A percentile compares a stretch with the other conserved stretches of the same genome.
Evolutionary conservation across 2,113 vertebrate genomes (phyloP).

Genomic region (Halichoerus grypus): DNA sequence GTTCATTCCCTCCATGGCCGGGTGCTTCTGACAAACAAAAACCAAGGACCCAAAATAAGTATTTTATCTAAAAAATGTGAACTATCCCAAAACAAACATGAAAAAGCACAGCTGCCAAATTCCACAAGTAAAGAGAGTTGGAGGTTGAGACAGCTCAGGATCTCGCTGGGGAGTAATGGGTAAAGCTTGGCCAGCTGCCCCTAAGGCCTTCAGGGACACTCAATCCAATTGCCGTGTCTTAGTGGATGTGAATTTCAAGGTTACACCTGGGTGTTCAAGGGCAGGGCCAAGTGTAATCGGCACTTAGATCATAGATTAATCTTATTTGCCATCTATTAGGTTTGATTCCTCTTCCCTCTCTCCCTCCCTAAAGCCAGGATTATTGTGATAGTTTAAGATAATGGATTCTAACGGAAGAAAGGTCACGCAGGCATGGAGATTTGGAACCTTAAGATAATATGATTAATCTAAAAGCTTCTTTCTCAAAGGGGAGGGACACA

Average conservation of each 20-base stretch:
- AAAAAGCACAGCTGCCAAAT: constrained; percentile 84
- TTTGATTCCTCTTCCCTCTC: constrained; percentile 97
- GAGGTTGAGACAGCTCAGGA: constrained; percentile 85
- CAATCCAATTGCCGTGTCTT: constrained; percentile 96
- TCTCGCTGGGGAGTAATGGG: constrained; percentile 90
- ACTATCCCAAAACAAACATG: constrained; percentile 88
- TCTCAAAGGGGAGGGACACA: constrained; percentile 93
- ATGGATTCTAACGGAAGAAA: constrained; percentile 99
- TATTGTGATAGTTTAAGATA: constrained; percentile 99
- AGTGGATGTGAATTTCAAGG: constrained; percentile 99
- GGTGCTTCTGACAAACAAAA: constrained; percentile 88
- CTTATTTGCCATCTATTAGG: constrained; percentile 99
- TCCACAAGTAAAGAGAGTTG: constrained; percentile 84
- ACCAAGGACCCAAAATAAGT: constrained; percentile 87
- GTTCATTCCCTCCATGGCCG: constrained; percentile 84
- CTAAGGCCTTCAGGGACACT: constrained; percentile 91
- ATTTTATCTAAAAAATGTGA: constrained; percentile 90
- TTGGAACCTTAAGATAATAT: constrained; percentile 99
- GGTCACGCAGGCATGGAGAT: constrained; percentile 98
- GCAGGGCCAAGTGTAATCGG: constrained; percentile 99
- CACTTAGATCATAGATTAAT: constrained; percentile 99
- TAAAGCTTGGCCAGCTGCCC: constrained; percentile 93
- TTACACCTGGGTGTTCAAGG: constrained; percentile 99
- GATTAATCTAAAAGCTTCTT: constrained; percentile 99
- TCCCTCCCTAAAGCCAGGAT: constrained; percentile 99